A percentile compares a stretch with the other conserved stretches of the same genome.
These are phyloP conservation scores for Chunga burmeisteri DNA, from an alignment of 2,113 vertebrate species.

Conservation along the genomic window DNA sequence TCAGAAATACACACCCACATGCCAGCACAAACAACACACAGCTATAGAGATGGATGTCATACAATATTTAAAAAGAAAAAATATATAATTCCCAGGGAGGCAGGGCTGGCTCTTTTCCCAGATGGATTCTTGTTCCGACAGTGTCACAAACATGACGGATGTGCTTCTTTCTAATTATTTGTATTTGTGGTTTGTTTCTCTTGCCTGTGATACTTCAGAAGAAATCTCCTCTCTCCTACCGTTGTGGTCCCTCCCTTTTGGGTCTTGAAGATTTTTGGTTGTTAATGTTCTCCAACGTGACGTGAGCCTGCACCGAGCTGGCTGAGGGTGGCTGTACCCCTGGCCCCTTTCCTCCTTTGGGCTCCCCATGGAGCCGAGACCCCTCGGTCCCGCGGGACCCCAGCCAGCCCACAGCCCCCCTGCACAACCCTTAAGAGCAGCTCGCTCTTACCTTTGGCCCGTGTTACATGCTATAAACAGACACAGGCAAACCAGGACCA, in stretches of 20 bases:
- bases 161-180: conserved; percentile 13
- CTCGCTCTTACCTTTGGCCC: rapidly evolving
- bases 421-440: not conserved
- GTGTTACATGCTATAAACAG: rapidly evolving
- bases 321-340: no score
- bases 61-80: conserved; percentile 10
- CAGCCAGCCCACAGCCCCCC: not conserved
- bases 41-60: not conserved
- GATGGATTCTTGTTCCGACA: not conserved
- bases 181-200: not conserved
- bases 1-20: not conserved
- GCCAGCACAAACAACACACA: not conserved
- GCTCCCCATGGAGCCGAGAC: rapidly evolving
- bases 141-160: conserved; percentile 24
- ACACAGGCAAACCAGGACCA: rapidly evolving
- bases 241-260: not conserved
- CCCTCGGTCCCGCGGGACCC: not conserved
- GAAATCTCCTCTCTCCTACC: not conserved
- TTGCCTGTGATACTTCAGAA: not conserved
- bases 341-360: rapidly evolving
- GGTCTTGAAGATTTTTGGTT: not conserved
- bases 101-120: conserved; percentile 21
- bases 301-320: rapidly evolving
- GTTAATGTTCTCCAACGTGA: not conserved
- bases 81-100: not conserved